Evolutionary conservation across 2,888 invertebrate genomes (phyloP).

Genomic region (Drosophila tanythrix): DNA sequence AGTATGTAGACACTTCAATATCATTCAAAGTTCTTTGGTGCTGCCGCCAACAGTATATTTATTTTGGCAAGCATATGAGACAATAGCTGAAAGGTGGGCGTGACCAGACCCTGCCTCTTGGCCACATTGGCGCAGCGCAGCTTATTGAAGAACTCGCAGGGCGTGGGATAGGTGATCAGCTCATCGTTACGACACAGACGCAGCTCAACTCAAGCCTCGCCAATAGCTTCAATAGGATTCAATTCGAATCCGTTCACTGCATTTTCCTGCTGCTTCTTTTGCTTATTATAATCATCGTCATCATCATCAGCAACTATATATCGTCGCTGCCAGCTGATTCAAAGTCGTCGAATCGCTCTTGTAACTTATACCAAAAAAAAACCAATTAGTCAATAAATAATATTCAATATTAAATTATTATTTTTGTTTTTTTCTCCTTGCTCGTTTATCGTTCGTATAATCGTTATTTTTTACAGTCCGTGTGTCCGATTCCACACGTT

Average conservation of each 20-base stretch:
- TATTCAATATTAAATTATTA: too few relatives aligned
- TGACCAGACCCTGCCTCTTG: slow-evolving; percentile 13
- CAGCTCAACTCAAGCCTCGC: slow-evolving; percentile 46
- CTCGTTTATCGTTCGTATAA: too few relatives aligned
- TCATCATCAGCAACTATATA: slow-evolving; percentile 20
- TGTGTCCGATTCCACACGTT: too few relatives aligned
- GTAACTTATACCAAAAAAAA: too few relatives aligned
- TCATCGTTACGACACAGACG: slow-evolving; percentile 54
- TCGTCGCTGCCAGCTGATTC: slow-evolving; percentile 35
- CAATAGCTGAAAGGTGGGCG: slow-evolving; percentile 45
- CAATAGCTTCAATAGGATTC: slow-evolving; percentile 23
- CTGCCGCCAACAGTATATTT: too few relatives aligned
- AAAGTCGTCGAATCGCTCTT: slow-evolving; percentile 9
- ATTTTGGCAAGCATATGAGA: slow-evolving; percentile 41
- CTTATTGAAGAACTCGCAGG: slow-evolving; percentile 65
- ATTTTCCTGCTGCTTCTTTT: neutral
- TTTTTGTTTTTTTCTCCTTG: too few relatives aligned
- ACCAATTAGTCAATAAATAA: too few relatives aligned
- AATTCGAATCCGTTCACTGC: neutral
- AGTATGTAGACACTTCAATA: too few relatives aligned
- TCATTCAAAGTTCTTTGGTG: too few relatives aligned
- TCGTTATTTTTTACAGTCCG: too few relatives aligned
- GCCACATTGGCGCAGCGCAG: slow-evolving; percentile 60
- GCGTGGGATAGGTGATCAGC: slow-evolving; percentile 55
- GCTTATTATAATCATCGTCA: neutral